phyloP scores from a whole-genome alignment of 2,113 vertebrate genomes.

The Nothoprocta perdicaria region DNA sequence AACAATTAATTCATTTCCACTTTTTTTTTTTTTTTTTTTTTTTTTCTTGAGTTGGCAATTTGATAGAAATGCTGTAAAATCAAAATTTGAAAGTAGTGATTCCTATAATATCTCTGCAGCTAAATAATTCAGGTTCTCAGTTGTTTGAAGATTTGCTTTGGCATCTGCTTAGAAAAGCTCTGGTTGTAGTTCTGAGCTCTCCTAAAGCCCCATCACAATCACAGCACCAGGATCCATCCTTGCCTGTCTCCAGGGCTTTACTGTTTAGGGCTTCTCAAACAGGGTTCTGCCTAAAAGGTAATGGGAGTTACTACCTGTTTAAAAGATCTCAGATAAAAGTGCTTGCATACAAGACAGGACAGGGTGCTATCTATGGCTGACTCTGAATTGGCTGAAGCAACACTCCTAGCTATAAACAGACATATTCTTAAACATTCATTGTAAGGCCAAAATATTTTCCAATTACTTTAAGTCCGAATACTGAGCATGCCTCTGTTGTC shows the following conservation, averaged over 20 bases:
- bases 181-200: neutral
- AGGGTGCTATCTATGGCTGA: neutral
- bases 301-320: neutral
- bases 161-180: neutral
- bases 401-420: neutral
- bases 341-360: neutral
- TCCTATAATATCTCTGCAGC: neutral
- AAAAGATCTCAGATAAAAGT: neutral
- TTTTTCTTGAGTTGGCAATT: neutral
- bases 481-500: neutral
- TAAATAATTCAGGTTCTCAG: neutral
- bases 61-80: neutral
- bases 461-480: neutral
- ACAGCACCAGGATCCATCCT: neutral
- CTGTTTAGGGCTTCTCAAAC: neutral
- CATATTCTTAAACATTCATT: neutral
- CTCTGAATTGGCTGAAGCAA: neutral
- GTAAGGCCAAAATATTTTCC: neutral
- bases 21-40: neutral
- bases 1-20: too few relatives aligned
- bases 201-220: neutral
- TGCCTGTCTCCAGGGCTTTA: neutral
- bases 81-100: neutral
- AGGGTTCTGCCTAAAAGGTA: accelerated
- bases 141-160: neutral